Percentiles rank a stretch among this genome's conserved stretches.
Evolutionary conservation across 2,888 invertebrate species (phyloP).

Genomic region (Ormyrus thymus): DNA sequence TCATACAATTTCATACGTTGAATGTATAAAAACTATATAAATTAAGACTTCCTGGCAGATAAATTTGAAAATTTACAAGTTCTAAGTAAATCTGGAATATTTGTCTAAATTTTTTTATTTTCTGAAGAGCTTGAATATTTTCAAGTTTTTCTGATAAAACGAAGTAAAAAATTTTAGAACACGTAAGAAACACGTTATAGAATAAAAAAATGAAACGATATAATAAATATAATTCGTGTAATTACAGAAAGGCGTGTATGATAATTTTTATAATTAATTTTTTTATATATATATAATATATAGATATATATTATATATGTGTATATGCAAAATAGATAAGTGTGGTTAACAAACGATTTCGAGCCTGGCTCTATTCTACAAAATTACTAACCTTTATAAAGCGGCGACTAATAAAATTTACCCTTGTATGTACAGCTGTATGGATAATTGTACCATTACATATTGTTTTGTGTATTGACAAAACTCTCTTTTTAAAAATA

Average conservation of each 20-base stretch:
- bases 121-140: conserved; percentile 29
- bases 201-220: conserved; percentile 55
- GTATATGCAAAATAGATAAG: conserved; percentile 40
- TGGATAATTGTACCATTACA: conserved; percentile 30
- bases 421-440: conserved; percentile 43
- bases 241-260: conserved; percentile 55
- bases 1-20: conserved; percentile 58
- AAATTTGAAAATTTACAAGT: conserved; percentile 47
- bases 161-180: conserved; percentile 45
- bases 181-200: conserved; percentile 43
- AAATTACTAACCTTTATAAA: conserved; percentile 23
- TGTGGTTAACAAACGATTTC: conserved; percentile 46
- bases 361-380: conserved; percentile 33
- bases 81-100: conserved; percentile 20
- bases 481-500: not conserved
- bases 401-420: conserved; percentile 25
- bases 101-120: conserved; percentile 37
- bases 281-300: conserved; percentile 50
- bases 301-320: conserved; percentile 45
- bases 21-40: conserved; percentile 59
- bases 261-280: conserved; percentile 55
- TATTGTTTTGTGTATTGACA: conserved; percentile 17
- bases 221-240: conserved; percentile 49
- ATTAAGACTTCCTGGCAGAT: conserved; percentile 33
- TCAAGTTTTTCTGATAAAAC: conserved; percentile 47